Base-by-base conservation (phyloP, 2,888 invertebrate genomes). In the Heliconius erato region DNA sequence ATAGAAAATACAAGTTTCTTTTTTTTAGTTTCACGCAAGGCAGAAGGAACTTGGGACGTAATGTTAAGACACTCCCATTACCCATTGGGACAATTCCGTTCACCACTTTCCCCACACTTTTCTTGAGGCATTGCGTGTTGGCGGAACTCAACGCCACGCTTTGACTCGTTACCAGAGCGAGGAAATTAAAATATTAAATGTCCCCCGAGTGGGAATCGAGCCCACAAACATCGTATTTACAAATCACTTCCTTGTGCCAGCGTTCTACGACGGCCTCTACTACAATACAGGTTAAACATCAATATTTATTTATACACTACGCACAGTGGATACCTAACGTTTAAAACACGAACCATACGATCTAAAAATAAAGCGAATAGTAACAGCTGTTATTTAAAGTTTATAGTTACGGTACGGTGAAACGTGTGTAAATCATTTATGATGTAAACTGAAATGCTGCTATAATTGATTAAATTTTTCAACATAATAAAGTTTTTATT, bases 271-370 rank as follows among this genome's bases (percentile, higher is more conserved):
- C n/a, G n/a, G 63, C 63, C 23, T 11, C n/a, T 9, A 63, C 85
- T 85, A 86, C 86, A 85, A 85, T 85, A 88, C 83, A 87, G 87
- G 86, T 86, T 86, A 86, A 86, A 85, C 85, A 84, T 85, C 87
- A 85, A 82, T 85, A 79, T 83, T 80, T 87, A 85, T 85, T 84
- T 86, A 80, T 85, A 79, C 74, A 49, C 67, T 82, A 72, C 67
- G 67, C 79, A 76, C 54, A 83, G 82, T 83, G 85, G 83, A 83
- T 84, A 82, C 84, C 84, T 83, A 82, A 84, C 83, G 85, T 82
- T 84, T 82, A 86, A 86, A 87, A 85, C 86, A 87, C 74, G 85
- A 83, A 81, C 84, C 86, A 82, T 83, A 83, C 79, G 40, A 78
- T 79, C 83, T 84, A 84, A 85, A 84, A 85, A 85, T 86, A 86